These are phyloP conservation scores for Prosapia bicincta DNA, from an alignment of 2,888 invertebrate genomes.

Conservation along the genomic window DNA sequence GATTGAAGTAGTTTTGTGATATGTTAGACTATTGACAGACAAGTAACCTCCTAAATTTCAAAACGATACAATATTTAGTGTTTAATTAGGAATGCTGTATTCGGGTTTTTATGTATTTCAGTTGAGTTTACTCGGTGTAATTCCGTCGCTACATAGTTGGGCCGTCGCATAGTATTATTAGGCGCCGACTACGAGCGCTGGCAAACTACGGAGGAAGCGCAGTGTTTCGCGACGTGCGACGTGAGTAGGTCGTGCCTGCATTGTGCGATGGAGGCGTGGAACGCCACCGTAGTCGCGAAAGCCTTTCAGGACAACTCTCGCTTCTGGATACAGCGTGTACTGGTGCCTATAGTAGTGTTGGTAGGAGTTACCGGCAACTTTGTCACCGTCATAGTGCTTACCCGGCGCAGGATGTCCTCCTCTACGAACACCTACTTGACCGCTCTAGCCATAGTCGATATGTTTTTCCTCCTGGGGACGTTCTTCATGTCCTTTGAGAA, in stretches of 20 bases:
- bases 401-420: conserved; percentile 63
- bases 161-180: too few relatives aligned
- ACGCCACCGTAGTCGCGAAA: not conserved
- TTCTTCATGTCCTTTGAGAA: conserved; percentile 60
- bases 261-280: not conserved
- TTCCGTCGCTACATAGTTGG: too few relatives aligned
- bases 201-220: not conserved
- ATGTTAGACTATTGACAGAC: too few relatives aligned
- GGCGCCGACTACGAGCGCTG: too few relatives aligned
- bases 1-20: too few relatives aligned
- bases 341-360: conserved; percentile 60
- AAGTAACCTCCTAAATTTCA: too few relatives aligned
- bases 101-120: too few relatives aligned
- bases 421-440: conserved; percentile 73
- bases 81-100: too few relatives aligned
- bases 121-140: too few relatives aligned
- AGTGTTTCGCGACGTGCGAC: not conserved
- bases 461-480: conserved; percentile 63
- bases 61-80: too few relatives aligned
- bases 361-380: conserved; percentile 66
- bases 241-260: not conserved
- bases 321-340: conserved; percentile 58
- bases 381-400: conserved; percentile 54
- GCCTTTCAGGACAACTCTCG: conserved; percentile 44
- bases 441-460: conserved; percentile 67